Conservation (phyloP, 2,888 invertebrate species). For the Iphiclides podalirius region DNA sequence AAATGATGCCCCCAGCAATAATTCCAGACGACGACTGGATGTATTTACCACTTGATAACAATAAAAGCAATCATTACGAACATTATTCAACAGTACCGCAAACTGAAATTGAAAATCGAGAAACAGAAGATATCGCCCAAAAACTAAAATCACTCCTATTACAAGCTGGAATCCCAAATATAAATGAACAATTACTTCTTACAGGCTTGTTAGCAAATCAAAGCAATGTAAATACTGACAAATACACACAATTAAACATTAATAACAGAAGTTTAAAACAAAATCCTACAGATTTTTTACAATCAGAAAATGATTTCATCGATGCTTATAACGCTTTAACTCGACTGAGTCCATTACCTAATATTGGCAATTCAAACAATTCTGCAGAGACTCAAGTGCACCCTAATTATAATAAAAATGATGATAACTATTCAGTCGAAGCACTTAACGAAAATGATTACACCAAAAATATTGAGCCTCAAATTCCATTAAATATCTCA, state of each 20-base stretch:
- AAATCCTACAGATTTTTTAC: conserved; percentile 53
- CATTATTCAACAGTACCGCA: conserved; percentile 18
- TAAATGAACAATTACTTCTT: conserved; percentile 56
- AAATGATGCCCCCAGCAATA: conserved; percentile 50
- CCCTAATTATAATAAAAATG: conserved; percentile 22
- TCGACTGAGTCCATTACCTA: conserved; percentile 63
- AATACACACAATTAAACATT: conserved; percentile 24
- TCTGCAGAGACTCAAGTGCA: conserved; percentile 26
- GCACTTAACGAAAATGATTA: neutral
- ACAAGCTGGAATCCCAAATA: conserved; percentile 53
- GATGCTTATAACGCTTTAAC: conserved; percentile 72
- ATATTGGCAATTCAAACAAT: conserved; percentile 31
- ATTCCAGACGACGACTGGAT: conserved; percentile 68
- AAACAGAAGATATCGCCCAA: conserved; percentile 47
- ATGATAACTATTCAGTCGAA: too few relatives aligned
- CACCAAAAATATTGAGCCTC: neutral
- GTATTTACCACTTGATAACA: conserved; percentile 57
- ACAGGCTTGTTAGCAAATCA: conserved; percentile 49
- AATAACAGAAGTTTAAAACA: conserved; percentile 30
- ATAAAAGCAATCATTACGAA: conserved; percentile 27
- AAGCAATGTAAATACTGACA: conserved; percentile 28
- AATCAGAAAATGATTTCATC: conserved; percentile 72
- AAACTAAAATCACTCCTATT: conserved; percentile 55
- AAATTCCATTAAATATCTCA: neutral
- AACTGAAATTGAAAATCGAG: conserved; percentile 1